Base-by-base conservation (phyloP, 2,888 invertebrate species). In the Caenorhabditis sp. region DNA sequence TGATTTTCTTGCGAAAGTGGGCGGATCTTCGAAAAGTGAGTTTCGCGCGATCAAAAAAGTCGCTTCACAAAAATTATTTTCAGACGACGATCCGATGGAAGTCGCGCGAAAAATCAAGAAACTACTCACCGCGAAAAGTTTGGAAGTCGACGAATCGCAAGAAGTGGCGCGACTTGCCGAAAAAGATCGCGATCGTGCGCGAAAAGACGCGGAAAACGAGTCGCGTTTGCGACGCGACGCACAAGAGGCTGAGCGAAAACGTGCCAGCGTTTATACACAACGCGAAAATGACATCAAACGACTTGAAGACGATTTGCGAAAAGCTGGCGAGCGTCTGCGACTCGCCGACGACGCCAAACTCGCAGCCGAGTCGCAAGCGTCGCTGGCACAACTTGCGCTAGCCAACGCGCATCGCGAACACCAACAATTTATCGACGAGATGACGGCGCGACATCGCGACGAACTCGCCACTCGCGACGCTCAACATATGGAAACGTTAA, bases 381-480 rank as follows among this genome's bases (percentile, higher is more conserved):
- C 4, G 70, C 67, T 27, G 65, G 67, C 70, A 8, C 79, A 79
- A 61, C 66, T 76, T n/a, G 66, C 66, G 1, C 26, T 79, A 14
- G 64, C 75, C 12, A 75, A 71, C 12, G 69, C 71, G 0, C 77
- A 77, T 57, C 64, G 73, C 66, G 66, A 70, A 24, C 82, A 82
- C 59, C 79, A 81, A 19, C 63, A 75, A n/a, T 82, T 81, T 62
- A 78, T 82, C 53, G 82, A 82, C 55, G 78, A 81, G 26, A 49
- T 81, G 43, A 77, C 72, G 51, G 50, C 58, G 2, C 60, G 78
- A 17, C 82, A 82, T 54, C 51, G 78, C 10, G 78, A 81, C 17
- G 82, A 82, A 61, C 49, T 80, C 1, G 63, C 68, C 5, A 60
- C 66, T n/a, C 62, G 80, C 19, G 76, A 78, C 49, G 65, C 63